Evolutionary conservation across 2,888 invertebrate species (phyloP), one percentile per base, ranked within the genome.

Genomic region (Trichacis sp.): DNA sequence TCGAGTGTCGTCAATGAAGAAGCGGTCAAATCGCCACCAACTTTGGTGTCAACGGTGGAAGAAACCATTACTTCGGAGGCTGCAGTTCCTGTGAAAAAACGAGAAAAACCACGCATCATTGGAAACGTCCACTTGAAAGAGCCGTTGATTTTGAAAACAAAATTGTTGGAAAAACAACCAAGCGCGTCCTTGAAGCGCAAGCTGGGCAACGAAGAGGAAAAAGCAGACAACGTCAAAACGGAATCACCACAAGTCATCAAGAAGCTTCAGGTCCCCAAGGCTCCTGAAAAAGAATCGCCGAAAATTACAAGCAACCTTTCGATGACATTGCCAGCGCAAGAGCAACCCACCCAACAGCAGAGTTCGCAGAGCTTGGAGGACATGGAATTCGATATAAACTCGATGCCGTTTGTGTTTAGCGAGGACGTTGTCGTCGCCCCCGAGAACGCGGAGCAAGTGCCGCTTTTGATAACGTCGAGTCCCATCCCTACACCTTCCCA

Each of bases 391-490:
- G 92, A 93, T 78, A 92, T 92, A 30, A 90, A 91, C 80, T 91
- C 91, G 1, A 92, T 92, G 91, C 92, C 92, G 1, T 90, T 92
- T 65, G 91, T 92, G 2, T 80, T 92, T 40, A 90, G 90, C 29
- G 92, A 92, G 71, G 91, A 92, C 72, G 87, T 90, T 38, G 81
- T 91, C 59, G 87, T 40, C 9, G 90, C 90, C 0, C 88, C 91
- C 0, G 91, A 91, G 75, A 89, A 84, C 73, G 89, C 91, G 51
- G 90, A 91, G 71, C 90, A 89, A 75, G 89, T 91, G 88, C 91
- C 91, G 0, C 87, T 90, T 29, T 88, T 90, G 0, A 82, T 87
- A 68, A 5, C 40, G 5, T 40, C 15, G 14, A 33, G 9, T n/a
- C 65, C 65, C 15, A 61, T 69, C 17, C 69, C 55, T 18, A 46